Percentiles rank a stretch among this genome's conserved stretches.
Conservation (phyloP, 1,140 invertebrate genomes). For the Protaetia brevitarsis region DNA sequence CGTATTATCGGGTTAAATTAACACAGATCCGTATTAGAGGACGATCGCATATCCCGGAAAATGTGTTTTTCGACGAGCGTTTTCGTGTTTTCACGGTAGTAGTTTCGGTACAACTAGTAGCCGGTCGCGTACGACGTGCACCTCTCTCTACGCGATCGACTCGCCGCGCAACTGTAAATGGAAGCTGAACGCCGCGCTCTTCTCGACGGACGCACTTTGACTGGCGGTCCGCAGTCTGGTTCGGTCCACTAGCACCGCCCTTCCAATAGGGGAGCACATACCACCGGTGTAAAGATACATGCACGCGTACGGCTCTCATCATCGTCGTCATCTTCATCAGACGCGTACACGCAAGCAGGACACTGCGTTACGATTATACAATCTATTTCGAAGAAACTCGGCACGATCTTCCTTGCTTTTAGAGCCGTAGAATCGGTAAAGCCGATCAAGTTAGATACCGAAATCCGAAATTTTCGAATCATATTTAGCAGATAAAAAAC, state of each 20-base stretch:
- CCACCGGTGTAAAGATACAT: slow-evolving; percentile 26
- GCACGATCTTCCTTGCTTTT: too few species aligned
- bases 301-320: not conserved
- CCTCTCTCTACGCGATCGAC: slow-evolving; percentile 6
- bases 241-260: slow-evolving; percentile 32
- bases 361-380: not conserved
- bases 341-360: too few species aligned
- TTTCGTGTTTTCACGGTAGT: not conserved
- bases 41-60: not conserved
- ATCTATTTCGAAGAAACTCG: too few species aligned
- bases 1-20: not conserved
- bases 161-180: slow-evolving; percentile 24
- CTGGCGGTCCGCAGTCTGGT: slow-evolving; percentile 47
- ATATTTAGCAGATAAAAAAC: too few species aligned
- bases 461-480: too few species aligned
- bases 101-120: not conserved
- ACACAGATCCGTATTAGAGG: not conserved
- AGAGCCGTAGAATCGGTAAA: too few species aligned
- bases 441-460: too few species aligned
- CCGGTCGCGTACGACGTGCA: slow-evolving; percentile 1
- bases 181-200: slow-evolving; percentile 25
- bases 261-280: slow-evolving; percentile 36
- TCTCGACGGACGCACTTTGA: slow-evolving; percentile 37
- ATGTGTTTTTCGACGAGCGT: too few species aligned
- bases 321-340: slow-evolving; percentile 23